Conservation (phyloP, 1,140 invertebrate species). For the Lepidurus packardi region DNA sequence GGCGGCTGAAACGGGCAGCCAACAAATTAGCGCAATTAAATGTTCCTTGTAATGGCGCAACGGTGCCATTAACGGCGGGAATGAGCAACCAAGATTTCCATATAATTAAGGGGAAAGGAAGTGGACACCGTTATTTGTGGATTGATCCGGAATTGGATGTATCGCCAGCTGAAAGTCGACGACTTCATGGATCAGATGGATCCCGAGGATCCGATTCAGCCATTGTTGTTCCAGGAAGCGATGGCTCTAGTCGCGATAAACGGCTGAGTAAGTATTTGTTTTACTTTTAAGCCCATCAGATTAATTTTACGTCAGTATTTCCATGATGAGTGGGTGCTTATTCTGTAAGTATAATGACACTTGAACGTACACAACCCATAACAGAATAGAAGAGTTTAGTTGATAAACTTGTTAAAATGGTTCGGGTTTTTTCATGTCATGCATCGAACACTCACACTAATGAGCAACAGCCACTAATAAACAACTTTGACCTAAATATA, state of each 20-base stretch:
- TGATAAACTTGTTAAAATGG: too few relatives aligned
- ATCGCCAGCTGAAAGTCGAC: conserved; percentile 8
- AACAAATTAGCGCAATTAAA: conserved; percentile 29
- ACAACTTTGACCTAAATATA: too few relatives aligned
- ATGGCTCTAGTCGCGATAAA: conserved; percentile 27
- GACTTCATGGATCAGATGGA: conserved; percentile 26
- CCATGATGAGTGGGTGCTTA: too few relatives aligned
- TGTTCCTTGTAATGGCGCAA: conserved; percentile 23
- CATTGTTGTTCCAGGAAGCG: conserved; percentile 25
- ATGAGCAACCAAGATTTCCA: background rate
- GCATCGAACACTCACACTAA: too few relatives aligned
- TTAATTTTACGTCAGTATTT: too few relatives aligned
- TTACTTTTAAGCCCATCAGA: too few relatives aligned
- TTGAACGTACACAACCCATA: too few relatives aligned
- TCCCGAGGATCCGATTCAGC: conserved; percentile 25
- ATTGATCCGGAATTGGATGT: conserved; percentile 26
- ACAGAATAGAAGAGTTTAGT: too few relatives aligned
- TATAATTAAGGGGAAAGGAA: conserved; percentile 8
- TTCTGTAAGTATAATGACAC: too few relatives aligned
- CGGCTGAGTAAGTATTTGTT: conserved; percentile 24
- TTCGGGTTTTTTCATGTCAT: too few relatives aligned
- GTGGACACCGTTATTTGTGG: background rate
- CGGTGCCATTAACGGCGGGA: conserved; percentile 26
- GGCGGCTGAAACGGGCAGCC: conserved; percentile 34
- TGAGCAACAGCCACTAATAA: too few relatives aligned